phyloP scores from a whole-genome alignment of 2,888 invertebrate species.

The Apeira syringaria region DNA sequence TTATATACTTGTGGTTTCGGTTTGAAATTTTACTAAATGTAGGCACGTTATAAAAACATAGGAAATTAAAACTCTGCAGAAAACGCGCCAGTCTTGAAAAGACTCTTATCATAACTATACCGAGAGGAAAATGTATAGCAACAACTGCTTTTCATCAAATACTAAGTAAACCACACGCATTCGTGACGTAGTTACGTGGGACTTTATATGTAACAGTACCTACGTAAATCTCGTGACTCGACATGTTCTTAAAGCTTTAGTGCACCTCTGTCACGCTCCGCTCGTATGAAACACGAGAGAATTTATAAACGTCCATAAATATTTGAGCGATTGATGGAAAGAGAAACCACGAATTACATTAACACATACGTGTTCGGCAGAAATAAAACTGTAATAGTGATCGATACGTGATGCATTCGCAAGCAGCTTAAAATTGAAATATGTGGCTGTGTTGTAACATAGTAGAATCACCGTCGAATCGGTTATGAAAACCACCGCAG shows the following conservation, averaged over 20 bases:
- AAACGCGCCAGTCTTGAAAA: not conserved
- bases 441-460: slow-evolving; percentile 11
- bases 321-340: slow-evolving; percentile 47
- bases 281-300: slow-evolving; percentile 26
- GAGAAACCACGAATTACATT: slow-evolving; percentile 50
- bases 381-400: slow-evolving; percentile 21
- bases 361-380: slow-evolving; percentile 31
- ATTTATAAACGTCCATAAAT: slow-evolving; percentile 44
- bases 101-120: not conserved
- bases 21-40: not conserved
- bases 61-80: slow-evolving; percentile 37
- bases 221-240: slow-evolving; percentile 38
- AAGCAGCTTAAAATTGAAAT: slow-evolving; percentile 27
- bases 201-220: slow-evolving; percentile 35
- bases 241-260: slow-evolving; percentile 18
- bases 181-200: slow-evolving; percentile 37
- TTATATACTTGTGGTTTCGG: slow-evolving; percentile 2
- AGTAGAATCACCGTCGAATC: slow-evolving; percentile 16
- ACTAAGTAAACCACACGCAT: slow-evolving; percentile 39
- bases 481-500: slow-evolving; percentile 12
- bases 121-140: no score
- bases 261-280: slow-evolving; percentile 40
- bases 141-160: not conserved
- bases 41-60: slow-evolving; percentile 26
- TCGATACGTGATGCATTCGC: slow-evolving; percentile 13